Evolutionary conservation across 2,888 invertebrate genomes (phyloP).

Genomic region (Agrochola lota): DNA sequence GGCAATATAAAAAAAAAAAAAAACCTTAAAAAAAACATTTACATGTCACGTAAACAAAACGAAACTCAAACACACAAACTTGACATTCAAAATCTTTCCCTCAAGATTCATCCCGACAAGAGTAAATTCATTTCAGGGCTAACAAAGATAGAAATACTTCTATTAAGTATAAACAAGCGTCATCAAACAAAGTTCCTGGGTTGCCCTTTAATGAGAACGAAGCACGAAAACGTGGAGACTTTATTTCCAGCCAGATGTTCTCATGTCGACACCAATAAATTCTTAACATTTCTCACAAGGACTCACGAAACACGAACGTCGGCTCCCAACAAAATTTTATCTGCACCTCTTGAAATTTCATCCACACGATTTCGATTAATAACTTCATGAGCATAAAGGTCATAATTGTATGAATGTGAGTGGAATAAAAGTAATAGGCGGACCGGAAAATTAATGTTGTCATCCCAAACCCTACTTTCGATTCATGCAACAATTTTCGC

Average conservation of each 20-base stretch:
- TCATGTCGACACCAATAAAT: conserved; percentile 73
- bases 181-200: conserved; percentile 35
- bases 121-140: background rate
- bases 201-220: conserved; percentile 48
- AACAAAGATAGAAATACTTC: conserved; percentile 20
- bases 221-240: conserved; percentile 39
- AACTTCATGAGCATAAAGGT: conserved; percentile 41
- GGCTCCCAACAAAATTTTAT: conserved; percentile 58
- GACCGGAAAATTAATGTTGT: conserved; percentile 79
- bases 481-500: conserved; percentile 72
- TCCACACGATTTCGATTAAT: conserved; percentile 59
- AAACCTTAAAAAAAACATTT: no score
- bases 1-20: background rate
- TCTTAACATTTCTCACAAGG: conserved; percentile 74
- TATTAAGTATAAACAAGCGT: conserved; percentile 26
- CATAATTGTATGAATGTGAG: conserved; percentile 21
- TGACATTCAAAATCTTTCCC: background rate
- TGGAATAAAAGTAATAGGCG: conserved; percentile 58
- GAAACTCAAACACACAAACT: background rate
- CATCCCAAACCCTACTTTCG: conserved; percentile 73
- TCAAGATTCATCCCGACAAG: background rate
- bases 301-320: conserved; percentile 73
- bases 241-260: conserved; percentile 70
- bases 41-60: background rate
- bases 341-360: conserved; percentile 39